Evolutionary conservation across 30 jellyfish, hydroid and myxozoan genomes (phyloP), one percentile per base, ranked within the genome.

Genomic region (Turritopsis rubra): DNA sequence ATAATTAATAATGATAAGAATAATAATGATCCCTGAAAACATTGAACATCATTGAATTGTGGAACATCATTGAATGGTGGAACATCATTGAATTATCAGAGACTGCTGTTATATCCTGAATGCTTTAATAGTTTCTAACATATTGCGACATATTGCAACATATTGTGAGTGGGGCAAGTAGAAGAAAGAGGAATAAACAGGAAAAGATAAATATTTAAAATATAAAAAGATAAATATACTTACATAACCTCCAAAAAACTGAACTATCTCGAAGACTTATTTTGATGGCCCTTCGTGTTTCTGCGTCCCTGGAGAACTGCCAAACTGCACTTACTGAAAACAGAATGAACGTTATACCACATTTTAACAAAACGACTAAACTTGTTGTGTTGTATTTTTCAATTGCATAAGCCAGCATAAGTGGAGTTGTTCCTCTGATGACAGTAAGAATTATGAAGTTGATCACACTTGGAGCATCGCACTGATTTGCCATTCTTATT

Each of bases 381-480:
- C 96, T 88, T 7, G 96, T 70, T 13, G 96, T 80, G 29, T 85
- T 77, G 30, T 84, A 86, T 24, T 72, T 68, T 25, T 88, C 53
- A 0, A 89, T 90, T 9, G 96, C 96, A 24, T 84, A 74, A 28
- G 71, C 85, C 71, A 87, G 82, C 96, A 89, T 89, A 29, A 89
- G 78, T 23, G 96, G 96, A 53, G 96, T 85, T 21, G 91, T 84
- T 9, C 96, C 96, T 23, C 96, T 65, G 30, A 89, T 80, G 23
- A 85, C 30, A 7, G 96, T 88, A 79, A 89, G 82, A 7, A 79
- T 24, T 9, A 73, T 8, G 83, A 89, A 85, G 22, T 78, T 41
- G 28, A 78, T 74, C 9, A 52, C 28, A n/a, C 18, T 24, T 29
- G 28, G 71, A n/a, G 65, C 82, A 74, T 26, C 23, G 23, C 82